Percentiles rank a stretch among this genome's conserved stretches.
Conservation (phyloP, 2,113 vertebrate genomes). For the Archilochus colubris region DNA sequence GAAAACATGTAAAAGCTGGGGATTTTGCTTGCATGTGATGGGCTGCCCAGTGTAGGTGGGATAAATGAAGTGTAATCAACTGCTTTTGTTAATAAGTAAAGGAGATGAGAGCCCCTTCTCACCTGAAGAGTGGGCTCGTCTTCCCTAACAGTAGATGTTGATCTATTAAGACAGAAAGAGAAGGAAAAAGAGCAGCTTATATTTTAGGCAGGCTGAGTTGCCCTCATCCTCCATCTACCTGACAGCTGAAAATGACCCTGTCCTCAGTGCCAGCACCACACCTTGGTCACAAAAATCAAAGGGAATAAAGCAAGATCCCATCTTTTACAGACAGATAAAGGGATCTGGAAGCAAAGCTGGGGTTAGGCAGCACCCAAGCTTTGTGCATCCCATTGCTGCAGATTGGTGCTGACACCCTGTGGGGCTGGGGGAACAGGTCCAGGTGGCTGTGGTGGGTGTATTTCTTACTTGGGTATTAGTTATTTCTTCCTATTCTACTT, state of each 20-base stretch:
- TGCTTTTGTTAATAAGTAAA: background rate
- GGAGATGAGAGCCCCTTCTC: background rate
- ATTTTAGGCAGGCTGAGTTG: background rate
- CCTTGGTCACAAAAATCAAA: background rate
- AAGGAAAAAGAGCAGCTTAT: background rate
- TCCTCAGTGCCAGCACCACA: background rate
- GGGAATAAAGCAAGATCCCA: background rate
- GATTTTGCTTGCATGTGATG: background rate
- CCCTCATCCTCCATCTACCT: background rate
- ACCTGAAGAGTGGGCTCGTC: background rate
- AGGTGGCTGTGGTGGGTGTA: background rate
- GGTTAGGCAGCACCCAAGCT: background rate
- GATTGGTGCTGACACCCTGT: accelerated
- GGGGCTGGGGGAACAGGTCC: background rate
- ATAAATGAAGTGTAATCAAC: background rate
- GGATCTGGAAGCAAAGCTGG: background rate
- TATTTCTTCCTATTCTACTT: background rate
- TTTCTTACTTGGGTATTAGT: accelerated
- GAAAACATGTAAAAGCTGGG: background rate
- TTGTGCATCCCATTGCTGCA: background rate
- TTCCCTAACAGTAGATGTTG: background rate
- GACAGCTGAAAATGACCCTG: background rate
- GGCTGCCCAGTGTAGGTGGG: background rate
- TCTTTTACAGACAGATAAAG: accelerated
- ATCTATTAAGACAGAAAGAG: background rate